Percentiles rank a stretch among this genome's conserved stretches.
These are phyloP conservation scores for Erannis defoliaria DNA, from an alignment of 2,888 invertebrate genomes.

Conservation along the genomic window DNA sequence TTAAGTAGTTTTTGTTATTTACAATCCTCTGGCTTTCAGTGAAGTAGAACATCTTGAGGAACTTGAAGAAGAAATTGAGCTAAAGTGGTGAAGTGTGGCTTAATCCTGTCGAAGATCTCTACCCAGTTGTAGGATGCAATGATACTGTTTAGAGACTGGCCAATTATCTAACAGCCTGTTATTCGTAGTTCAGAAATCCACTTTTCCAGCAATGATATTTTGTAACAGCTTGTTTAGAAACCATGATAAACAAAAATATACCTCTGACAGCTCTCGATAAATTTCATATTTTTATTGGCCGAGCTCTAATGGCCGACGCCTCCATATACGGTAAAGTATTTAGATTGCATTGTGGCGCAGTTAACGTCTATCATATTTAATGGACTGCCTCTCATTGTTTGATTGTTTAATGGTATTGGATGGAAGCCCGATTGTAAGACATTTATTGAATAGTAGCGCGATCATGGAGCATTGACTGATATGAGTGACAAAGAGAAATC, in stretches of 20 bases:
- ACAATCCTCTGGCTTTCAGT: too few species aligned
- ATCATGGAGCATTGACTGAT: neutral
- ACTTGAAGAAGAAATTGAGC: too few species aligned
- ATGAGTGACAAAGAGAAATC: neutral
- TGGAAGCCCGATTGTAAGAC: constrained; percentile 2
- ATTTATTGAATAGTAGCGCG: neutral
- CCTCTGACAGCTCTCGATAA: neutral
- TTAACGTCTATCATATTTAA: constrained; percentile 50
- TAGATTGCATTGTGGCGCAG: constrained; percentile 43
- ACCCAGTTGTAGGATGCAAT: too few species aligned
- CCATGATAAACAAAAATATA: neutral
- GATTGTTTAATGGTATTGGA: constrained; percentile 35
- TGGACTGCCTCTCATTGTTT: constrained; percentile 32
- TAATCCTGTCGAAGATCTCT: too few species aligned
- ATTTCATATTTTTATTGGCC: constrained; percentile 6
- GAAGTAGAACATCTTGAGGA: too few species aligned
- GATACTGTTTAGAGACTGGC: too few species aligned
- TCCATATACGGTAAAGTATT: constrained; percentile 42
- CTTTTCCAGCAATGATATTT: neutral
- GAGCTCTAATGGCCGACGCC: constrained; percentile 38
- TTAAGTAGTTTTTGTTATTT: too few species aligned
- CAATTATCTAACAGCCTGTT: too few species aligned
- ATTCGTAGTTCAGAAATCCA: neutral
- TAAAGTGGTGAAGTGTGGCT: too few species aligned
- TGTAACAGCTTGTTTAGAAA: neutral